Evolutionary conservation across 2,797 vertebrate genomes (phyloP).

Genomic region (Artibeus jamaicensis): DNA sequence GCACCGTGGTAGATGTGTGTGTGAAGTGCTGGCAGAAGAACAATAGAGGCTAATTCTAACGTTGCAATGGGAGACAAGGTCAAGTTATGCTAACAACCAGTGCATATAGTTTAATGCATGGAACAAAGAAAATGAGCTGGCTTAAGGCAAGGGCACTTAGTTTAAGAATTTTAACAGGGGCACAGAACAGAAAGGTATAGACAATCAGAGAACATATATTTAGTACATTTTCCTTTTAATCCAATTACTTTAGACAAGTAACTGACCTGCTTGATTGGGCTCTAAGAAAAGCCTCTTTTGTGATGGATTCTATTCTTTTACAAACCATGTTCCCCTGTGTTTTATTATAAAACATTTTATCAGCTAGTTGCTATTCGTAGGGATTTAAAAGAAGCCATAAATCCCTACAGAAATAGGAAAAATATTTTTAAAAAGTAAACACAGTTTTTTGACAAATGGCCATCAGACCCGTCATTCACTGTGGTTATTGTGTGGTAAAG

Average conservation of each 20-base stretch:
- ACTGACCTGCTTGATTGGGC: background rate
- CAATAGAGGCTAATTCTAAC: background rate
- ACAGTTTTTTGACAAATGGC: background rate
- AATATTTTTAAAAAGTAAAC: background rate
- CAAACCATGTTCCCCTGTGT: background rate
- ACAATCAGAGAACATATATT: background rate
- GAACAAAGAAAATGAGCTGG: background rate
- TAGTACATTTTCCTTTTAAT: background rate
- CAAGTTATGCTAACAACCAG: background rate
- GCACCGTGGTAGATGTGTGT: fast-evolving
- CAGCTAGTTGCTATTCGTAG: background rate
- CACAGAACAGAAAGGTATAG: background rate
- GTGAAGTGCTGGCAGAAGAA: background rate
- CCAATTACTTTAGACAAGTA: conserved; percentile 28
- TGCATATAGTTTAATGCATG: background rate
- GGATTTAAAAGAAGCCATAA: background rate
- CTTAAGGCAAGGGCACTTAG: background rate
- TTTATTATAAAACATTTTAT: conserved; percentile 20
- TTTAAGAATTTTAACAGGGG: background rate
- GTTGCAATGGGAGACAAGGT: background rate
- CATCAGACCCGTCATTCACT: background rate
- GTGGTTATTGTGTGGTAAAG: background rate
- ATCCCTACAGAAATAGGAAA: background rate
- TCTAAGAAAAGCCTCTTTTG: background rate
- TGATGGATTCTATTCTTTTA: background rate